A percentile compares a stretch with the other conserved stretches of the same genome.
Conservation (phyloP, 2,797 vertebrate genomes). For the Balearica regulorum region DNA sequence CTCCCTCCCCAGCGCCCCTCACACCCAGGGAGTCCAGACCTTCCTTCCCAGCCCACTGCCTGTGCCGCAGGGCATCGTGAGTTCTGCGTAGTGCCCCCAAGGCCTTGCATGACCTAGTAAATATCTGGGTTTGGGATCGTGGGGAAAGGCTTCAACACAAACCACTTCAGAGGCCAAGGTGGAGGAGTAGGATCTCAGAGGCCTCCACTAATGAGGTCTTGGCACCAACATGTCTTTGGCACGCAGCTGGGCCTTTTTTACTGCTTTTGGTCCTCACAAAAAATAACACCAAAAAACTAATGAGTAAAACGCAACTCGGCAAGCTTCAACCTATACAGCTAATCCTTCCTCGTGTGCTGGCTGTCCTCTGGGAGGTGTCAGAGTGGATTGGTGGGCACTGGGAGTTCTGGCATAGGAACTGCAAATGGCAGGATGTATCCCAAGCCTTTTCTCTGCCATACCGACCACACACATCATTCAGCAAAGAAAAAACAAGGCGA, state of each 20-base stretch:
- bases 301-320: neutral
- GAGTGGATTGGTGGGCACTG: neutral
- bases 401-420: neutral
- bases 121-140: conserved; percentile 31
- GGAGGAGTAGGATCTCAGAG: conserved; percentile 49
- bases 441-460: neutral
- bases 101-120: neutral
- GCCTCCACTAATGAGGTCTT: conserved; percentile 48
- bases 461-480: neutral
- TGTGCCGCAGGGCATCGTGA: neutral
- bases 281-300: neutral
- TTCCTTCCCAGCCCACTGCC: neutral
- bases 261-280: neutral
- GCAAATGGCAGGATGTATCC: neutral
- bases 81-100: neutral
- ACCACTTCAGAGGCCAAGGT: conserved; percentile 64
- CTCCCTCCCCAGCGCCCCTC: neutral
- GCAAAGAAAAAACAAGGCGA: neutral
- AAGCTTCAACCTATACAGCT: neutral
- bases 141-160: conserved; percentile 31
- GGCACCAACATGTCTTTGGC: conserved; percentile 49
- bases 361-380: neutral
- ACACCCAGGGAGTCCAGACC: neutral
- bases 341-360: neutral
- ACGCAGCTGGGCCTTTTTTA: neutral